phyloP scores from a whole-genome alignment of 1,140 invertebrate genomes.

The Streblospio benedicti region DNA sequence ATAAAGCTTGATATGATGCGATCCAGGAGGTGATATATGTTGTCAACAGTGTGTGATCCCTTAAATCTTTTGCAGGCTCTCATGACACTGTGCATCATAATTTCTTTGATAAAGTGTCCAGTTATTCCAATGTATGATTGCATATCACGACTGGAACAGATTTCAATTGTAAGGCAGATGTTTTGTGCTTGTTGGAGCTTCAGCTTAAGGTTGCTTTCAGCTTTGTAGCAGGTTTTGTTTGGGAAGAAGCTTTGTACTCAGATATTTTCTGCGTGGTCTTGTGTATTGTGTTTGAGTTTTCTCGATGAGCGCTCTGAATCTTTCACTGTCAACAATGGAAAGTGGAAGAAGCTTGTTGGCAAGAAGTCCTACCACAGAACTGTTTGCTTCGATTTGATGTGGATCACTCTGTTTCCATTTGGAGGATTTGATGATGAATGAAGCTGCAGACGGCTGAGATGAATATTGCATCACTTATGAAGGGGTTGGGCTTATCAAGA shows the following conservation, averaged over 20 bases:
- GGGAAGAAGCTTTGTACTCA: constrained; percentile 6
- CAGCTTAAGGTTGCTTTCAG: not conserved
- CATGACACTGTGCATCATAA: not conserved
- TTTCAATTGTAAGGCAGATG: not conserved
- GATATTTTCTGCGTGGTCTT: not conserved
- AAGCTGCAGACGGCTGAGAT: no score
- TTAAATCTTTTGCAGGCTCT: not conserved
- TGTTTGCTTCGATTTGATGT: not conserved
- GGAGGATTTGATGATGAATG: constrained; percentile 20
- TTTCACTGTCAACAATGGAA: not conserved
- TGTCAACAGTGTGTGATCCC: not conserved
- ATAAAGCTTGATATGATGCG: no score
- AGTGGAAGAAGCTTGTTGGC: not conserved
- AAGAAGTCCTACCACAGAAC: not conserved
- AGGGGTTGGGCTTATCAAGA: no score
- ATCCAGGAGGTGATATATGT: not conserved
- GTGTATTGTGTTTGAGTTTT: not conserved
- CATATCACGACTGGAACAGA: constrained; percentile 1
- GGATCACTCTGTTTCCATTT: not conserved
- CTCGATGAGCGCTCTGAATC: not conserved
- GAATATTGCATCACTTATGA: no score
- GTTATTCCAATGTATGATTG: not conserved
- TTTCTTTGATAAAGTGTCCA: not conserved
- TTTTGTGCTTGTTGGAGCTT: not conserved
- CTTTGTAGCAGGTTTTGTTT: no score